Percentiles rank a stretch among this genome's conserved stretches.
phyloP scores from a whole-genome alignment of 2,888 invertebrate species.

The Nycteola revayana region DNA sequence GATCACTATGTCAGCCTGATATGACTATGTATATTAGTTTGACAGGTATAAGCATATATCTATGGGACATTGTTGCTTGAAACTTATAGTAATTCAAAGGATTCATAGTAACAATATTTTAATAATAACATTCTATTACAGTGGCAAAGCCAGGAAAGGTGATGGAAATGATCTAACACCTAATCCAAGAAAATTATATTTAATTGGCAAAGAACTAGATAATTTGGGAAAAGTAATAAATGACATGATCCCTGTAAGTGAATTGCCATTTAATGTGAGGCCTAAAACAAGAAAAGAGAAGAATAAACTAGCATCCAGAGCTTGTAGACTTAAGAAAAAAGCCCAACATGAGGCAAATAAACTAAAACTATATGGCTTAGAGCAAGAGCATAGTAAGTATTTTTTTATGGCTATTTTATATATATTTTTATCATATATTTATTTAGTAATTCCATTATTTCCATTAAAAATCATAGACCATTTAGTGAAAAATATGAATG shows the following conservation, averaged over 20 bases:
- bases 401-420: too few species aligned
- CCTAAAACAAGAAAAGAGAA: constrained; percentile 98
- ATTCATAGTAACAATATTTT: too few species aligned
- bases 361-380: constrained; percentile 95
- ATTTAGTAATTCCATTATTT: too few species aligned
- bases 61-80: too few species aligned
- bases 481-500: too few species aligned
- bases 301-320: constrained; percentile 97
- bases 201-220: constrained; percentile 95
- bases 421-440: too few species aligned
- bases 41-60: too few species aligned
- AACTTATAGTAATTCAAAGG: too few species aligned
- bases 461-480: too few species aligned
- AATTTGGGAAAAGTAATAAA: constrained; percentile 95
- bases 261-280: constrained; percentile 93
- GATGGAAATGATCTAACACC: constrained; percentile 99
- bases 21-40: too few species aligned
- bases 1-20: too few species aligned
- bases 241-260: constrained; percentile 97
- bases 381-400: constrained; percentile 95
- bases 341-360: constrained; percentile 99
- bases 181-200: constrained; percentile 94
- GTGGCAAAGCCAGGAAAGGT: constrained; percentile 96
- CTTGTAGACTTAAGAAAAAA: constrained; percentile 98
- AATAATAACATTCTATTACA: constrained; percentile 47